Conservation (phyloP, 2,888 invertebrate species). For the Omphaloscelis lunosa region DNA sequence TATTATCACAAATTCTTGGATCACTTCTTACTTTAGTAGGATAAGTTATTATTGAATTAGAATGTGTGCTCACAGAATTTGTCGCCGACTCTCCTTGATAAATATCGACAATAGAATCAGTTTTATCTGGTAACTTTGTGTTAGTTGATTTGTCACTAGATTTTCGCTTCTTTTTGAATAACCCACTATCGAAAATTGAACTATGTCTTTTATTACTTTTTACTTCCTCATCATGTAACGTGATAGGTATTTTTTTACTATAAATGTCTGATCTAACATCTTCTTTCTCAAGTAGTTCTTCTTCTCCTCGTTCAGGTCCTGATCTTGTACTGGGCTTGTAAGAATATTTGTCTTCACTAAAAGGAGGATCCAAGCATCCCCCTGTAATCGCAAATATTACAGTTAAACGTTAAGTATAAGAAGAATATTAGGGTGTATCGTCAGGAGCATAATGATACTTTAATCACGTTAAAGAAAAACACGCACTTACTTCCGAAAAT, state of each 20-base stretch:
- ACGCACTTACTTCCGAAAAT: neutral
- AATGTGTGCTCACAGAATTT: conserved; percentile 64
- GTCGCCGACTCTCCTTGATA: conserved; percentile 59
- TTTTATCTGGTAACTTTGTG: conserved; percentile 41
- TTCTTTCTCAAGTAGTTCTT: neutral
- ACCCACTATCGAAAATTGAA: conserved; percentile 61
- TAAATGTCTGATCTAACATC: neutral
- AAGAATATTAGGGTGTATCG: neutral
- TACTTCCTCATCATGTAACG: conserved; percentile 6
- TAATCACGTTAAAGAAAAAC: neutral
- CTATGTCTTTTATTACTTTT: conserved; percentile 42
- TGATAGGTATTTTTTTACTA: conserved; percentile 3
- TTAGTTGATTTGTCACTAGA: conserved; percentile 47
- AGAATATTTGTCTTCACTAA: conserved; percentile 81
- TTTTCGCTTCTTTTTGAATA: conserved; percentile 63
- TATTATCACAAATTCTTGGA: conserved; percentile 58
- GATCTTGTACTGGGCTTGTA: conserved; percentile 69
- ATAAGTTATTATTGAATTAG: conserved; percentile 80
- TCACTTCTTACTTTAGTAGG: conserved; percentile 72
- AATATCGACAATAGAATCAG: conserved; percentile 65
- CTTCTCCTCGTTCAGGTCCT: conserved; percentile 17
- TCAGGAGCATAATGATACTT: neutral
- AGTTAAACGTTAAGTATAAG: neutral
- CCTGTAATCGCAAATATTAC: conserved; percentile 71
- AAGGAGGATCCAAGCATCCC: conserved; percentile 86